These are phyloP conservation scores for Pseudomyrmex pallidus DNA, from an alignment of 1,140 invertebrate species.

Conservation along the genomic window DNA sequence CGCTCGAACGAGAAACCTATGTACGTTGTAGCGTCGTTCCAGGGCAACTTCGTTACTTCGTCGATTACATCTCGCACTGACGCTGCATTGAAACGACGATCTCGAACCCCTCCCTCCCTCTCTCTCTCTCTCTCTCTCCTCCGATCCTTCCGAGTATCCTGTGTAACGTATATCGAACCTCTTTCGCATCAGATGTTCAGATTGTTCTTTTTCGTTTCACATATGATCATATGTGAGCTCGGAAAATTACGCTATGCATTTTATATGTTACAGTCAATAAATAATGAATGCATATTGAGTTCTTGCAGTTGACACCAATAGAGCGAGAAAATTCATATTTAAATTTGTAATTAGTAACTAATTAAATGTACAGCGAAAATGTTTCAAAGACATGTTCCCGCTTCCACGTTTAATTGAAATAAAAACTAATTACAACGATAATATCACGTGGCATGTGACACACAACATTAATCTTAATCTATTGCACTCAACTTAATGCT, in stretches of 20 bases:
- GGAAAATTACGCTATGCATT: slow-evolving; percentile 6
- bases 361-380: slow-evolving; percentile 22
- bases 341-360: slow-evolving; percentile 34
- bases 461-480: slow-evolving; percentile 48
- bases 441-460: slow-evolving; percentile 53
- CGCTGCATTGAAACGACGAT: slow-evolving; percentile 29
- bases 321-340: neutral
- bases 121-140: too few species aligned
- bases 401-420: slow-evolving; percentile 28
- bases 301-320: neutral
- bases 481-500: slow-evolving; percentile 42
- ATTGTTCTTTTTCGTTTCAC: slow-evolving; percentile 3
- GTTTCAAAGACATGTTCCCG: slow-evolving; percentile 13
- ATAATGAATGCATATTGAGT: slow-evolving; percentile 6
- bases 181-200: neutral
- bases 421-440: slow-evolving; percentile 39
- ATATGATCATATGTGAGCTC: neutral
- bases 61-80: slow-evolving; percentile 49
- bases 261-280: neutral
- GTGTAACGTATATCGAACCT: slow-evolving; percentile 18
- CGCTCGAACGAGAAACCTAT: slow-evolving; percentile 17
- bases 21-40: slow-evolving; percentile 26
- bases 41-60: slow-evolving; percentile 25
- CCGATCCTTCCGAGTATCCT: slow-evolving; percentile 17
- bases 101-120: neutral